A percentile compares a stretch with the other conserved stretches of the same genome.
phyloP scores from a whole-genome alignment of 2,888 invertebrate genomes.

The Vandiemenella viatica region DNA sequence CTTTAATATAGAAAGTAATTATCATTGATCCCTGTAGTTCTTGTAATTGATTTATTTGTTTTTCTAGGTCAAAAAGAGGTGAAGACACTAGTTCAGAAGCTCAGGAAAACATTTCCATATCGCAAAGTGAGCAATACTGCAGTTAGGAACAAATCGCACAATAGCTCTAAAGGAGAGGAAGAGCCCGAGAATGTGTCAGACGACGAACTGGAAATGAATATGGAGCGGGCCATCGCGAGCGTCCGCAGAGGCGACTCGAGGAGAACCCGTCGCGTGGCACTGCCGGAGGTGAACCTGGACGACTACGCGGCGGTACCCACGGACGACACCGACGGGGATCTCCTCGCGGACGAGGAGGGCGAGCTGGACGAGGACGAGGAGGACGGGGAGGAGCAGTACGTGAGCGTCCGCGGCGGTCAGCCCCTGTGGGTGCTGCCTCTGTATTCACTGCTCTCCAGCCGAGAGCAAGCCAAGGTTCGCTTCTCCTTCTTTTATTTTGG shows the following conservation, averaged over 20 bases:
- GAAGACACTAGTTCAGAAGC: constrained; percentile 47
- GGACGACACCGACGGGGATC: constrained; percentile 58
- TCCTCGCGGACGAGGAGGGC: constrained; percentile 29
- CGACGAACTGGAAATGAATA: no score
- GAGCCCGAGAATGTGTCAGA: no score
- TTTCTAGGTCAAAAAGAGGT: constrained; percentile 78
- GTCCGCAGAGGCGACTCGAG: no score
- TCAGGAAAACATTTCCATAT: constrained; percentile 50
- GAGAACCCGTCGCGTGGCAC: no score
- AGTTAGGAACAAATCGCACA: no score
- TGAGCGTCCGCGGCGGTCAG: constrained; percentile 29
- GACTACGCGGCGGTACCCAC: constrained; percentile 51
- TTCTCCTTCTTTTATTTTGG: no score
- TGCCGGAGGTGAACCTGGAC: constrained; percentile 60
- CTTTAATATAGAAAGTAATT: no score
- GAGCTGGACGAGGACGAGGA: constrained; percentile 29
- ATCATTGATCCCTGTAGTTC: no score
- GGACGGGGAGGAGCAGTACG: constrained; percentile 22
- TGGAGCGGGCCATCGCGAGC: no score
- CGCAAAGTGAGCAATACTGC: no score
- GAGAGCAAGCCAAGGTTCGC: constrained; percentile 60
- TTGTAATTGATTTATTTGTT: no score
- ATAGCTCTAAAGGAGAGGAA: no score
- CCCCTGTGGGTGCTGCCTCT: constrained; percentile 88
- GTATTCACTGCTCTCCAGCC: constrained; percentile 74